These are phyloP conservation scores for Serranus cabrilla DNA, from an alignment of 2,797 vertebrate genomes.

Conservation along the genomic window DNA sequence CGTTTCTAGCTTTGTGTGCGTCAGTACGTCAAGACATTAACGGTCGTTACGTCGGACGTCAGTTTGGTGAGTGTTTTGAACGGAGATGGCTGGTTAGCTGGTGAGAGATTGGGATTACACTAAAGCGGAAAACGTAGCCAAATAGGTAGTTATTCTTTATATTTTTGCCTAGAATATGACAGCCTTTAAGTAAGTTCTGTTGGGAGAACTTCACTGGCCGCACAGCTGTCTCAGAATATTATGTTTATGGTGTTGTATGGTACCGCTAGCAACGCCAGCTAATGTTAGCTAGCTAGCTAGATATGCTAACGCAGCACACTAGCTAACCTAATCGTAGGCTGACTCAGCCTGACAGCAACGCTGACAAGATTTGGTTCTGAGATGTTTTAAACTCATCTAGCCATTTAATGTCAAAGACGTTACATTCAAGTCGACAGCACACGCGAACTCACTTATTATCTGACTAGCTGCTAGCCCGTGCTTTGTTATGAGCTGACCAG, in stretches of 20 bases:
- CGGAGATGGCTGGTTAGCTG: conserved; percentile 70
- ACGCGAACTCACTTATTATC: not conserved
- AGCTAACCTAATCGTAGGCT: conserved; percentile 35
- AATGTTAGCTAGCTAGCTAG: conserved; percentile 61
- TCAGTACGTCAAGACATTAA: conserved; percentile 55
- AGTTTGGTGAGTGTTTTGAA: conserved; percentile 78
- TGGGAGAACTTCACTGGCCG: not conserved
- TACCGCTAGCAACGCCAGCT: conserved; percentile 55
- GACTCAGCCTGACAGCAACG: conserved; percentile 37
- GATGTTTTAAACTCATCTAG: not conserved
- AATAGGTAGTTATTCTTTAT: conserved; percentile 42
- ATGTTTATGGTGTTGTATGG: not conserved
- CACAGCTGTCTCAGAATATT: not conserved
- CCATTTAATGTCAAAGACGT: not conserved
- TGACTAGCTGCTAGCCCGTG: not conserved
- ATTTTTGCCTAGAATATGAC: not conserved
- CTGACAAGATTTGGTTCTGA: conserved; percentile 7
- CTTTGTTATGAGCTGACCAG: conserved; percentile 1
- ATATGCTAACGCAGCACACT: conserved; percentile 56
- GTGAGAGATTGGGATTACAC: conserved; percentile 57
- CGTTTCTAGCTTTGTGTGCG: conserved; percentile 17
- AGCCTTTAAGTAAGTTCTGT: not conserved
- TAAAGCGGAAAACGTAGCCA: conserved; percentile 54
- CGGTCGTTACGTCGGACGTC: conserved; percentile 66
- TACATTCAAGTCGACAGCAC: not conserved